These are phyloP conservation scores for Carabus problematicus DNA, from an alignment of 2,888 invertebrate species.

Conservation along the genomic window DNA sequence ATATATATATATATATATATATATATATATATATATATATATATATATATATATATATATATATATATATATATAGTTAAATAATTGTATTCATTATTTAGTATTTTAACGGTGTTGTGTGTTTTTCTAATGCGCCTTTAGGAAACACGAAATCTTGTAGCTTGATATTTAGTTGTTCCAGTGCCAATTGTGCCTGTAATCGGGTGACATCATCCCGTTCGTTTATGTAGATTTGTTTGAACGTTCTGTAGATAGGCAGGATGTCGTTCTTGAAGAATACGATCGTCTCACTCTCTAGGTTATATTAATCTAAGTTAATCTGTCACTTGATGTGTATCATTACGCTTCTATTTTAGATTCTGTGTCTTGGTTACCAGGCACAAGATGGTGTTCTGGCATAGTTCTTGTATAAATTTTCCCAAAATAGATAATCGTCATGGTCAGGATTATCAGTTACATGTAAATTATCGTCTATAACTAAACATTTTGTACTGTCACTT, in stretches of 20 bases:
- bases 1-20: too few species aligned
- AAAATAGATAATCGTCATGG: slow-evolving; percentile 21
- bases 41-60: too few species aligned
- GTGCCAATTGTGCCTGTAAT: slow-evolving; percentile 77
- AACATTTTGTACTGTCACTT: slow-evolving; percentile 24
- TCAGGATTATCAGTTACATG: slow-evolving; percentile 11
- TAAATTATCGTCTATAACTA: slow-evolving; percentile 26
- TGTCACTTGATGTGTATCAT: too few species aligned
- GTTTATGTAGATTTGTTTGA: slow-evolving; percentile 70
- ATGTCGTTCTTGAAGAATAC: slow-evolving; percentile 71
- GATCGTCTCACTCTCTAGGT: slow-evolving; percentile 74
- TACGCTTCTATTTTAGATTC: too few species aligned
- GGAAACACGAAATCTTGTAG: slow-evolving; percentile 69
- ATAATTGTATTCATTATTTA: slow-evolving; percentile 13
- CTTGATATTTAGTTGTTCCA: slow-evolving; percentile 77
- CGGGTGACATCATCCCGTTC: slow-evolving; percentile 74
- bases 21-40: too few species aligned
- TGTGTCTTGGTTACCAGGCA: slow-evolving; percentile 4
- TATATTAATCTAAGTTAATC: too few species aligned
- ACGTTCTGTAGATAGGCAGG: slow-evolving; percentile 72
- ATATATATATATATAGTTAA: too few species aligned
- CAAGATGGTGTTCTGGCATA: slow-evolving; percentile 20
- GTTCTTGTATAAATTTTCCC: slow-evolving; percentile 32
- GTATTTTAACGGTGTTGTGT: slow-evolving; percentile 54
- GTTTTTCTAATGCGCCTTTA: slow-evolving; percentile 65